These are phyloP conservation scores for Aldrovandia affinis DNA, from an alignment of 2,797 vertebrate species.

Conservation along the genomic window DNA sequence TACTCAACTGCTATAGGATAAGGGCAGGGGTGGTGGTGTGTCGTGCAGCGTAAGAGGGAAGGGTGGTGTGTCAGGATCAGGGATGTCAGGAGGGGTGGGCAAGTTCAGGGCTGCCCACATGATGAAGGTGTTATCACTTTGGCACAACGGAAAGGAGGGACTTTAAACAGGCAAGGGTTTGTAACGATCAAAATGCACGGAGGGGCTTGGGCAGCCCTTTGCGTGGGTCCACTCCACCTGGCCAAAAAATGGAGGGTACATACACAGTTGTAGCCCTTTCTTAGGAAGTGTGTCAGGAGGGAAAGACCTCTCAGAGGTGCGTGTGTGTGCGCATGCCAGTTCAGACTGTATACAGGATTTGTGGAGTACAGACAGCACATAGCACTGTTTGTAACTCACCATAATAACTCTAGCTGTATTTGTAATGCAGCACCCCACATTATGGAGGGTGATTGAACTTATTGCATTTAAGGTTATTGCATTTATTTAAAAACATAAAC, in stretches of 20 bases:
- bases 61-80: too few relatives aligned
- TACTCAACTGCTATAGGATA: too few relatives aligned
- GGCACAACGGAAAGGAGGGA: background rate
- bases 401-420: background rate
- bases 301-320: too few relatives aligned
- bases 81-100: background rate
- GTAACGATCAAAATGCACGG: too few relatives aligned
- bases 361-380: too few relatives aligned
- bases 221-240: too few relatives aligned
- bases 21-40: too few relatives aligned
- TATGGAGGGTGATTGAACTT: background rate
- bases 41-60: background rate
- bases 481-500: conserved; percentile 6
- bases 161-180: background rate
- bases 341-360: too few relatives aligned
- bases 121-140: background rate
- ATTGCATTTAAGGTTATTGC: background rate
- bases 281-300: background rate
- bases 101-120: background rate
- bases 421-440: background rate
- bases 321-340: too few relatives aligned
- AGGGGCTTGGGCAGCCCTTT: too few relatives aligned
- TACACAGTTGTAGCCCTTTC: background rate
- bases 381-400: background rate
- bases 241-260: background rate